Conservation (phyloP, 2,113 vertebrate species). For the Erythrolamprus reginae region DNA sequence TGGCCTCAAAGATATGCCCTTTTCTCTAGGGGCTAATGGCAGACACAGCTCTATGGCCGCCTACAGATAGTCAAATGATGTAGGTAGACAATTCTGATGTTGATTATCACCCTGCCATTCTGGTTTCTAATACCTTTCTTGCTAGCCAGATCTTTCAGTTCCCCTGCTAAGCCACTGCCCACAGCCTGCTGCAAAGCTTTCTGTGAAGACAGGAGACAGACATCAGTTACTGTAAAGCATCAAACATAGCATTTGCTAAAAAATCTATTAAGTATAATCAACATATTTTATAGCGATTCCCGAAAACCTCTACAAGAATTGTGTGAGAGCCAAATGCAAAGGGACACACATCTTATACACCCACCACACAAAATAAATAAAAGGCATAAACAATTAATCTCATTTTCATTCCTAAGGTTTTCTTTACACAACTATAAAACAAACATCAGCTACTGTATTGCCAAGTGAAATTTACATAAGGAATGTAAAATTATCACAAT, state of each 20-base stretch:
- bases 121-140: slow-evolving; percentile 8
- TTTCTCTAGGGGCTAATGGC: neutral
- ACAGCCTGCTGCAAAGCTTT: slow-evolving; percentile 46
- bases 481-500: neutral
- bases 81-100: neutral
- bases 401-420: neutral
- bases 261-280: neutral
- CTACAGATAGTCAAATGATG: neutral
- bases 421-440: neutral
- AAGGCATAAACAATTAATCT: neutral
- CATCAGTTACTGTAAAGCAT: neutral
- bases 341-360: neutral
- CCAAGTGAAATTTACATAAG: no score
- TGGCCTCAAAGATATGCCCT: neutral
- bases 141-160: neutral
- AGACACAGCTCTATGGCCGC: neutral
- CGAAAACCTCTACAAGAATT: neutral
- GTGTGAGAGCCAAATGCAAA: neutral
- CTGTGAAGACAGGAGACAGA: neutral
- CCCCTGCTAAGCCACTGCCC: slow-evolving; percentile 12
- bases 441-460: neutral
- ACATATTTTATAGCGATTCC: neutral
- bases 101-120: neutral
- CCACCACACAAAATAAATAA: neutral
- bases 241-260: neutral